Base-by-base conservation (phyloP, 2,888 invertebrate species). In the Ischnura elegans region DNA sequence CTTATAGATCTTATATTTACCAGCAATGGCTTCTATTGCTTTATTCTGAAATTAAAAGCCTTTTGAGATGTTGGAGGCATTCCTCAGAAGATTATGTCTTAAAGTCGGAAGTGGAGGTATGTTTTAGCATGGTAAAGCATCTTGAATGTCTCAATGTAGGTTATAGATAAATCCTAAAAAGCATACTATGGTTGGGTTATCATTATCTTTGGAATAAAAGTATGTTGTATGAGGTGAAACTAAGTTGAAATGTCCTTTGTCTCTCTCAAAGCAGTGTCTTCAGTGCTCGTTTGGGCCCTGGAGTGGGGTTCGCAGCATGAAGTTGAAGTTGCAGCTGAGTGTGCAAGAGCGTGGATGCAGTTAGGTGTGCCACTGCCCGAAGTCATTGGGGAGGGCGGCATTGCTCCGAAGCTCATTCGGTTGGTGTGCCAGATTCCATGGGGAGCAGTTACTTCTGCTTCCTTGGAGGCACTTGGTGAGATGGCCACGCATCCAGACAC, bases 361-460 rank as follows among this genome's bases (percentile, higher is more conserved):
- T 96, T 97, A 95, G 97, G 96, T 0, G 95, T 96, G 2, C 96
- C 96, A 0, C 94, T 97, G 19, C 95, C 96, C 97, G 94, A 96
- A 97, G 43, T 96, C 97, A 66, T 96, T 97, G 95, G 96, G 97
- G 94, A 95, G 98, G 86, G 97, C 99, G 0, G 97, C 97, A 94
- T 97, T 98, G 94, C 96, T 99, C 94, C 96, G 99, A 55, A 61
- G 10, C 61, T 90, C 2, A 55, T 90, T 2, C 90, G 43, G 25
- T 36, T 90, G 43, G 90, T 47, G n/a, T 90, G 90, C 13, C 42
- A 43, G 10, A 43, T 61, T n/a, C 66, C 90, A 2, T 90, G 90
- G 90, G 90, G 66, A n/a, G 1, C 61, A 90, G 93, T 97, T 95
- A 97, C 97, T 94, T 97, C 97, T 95, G 96, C 96, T 0, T 97